Evolutionary conservation across 64 coral and sea anemone species (phyloP).

Genomic region (Pocillopora verrucosa): DNA sequence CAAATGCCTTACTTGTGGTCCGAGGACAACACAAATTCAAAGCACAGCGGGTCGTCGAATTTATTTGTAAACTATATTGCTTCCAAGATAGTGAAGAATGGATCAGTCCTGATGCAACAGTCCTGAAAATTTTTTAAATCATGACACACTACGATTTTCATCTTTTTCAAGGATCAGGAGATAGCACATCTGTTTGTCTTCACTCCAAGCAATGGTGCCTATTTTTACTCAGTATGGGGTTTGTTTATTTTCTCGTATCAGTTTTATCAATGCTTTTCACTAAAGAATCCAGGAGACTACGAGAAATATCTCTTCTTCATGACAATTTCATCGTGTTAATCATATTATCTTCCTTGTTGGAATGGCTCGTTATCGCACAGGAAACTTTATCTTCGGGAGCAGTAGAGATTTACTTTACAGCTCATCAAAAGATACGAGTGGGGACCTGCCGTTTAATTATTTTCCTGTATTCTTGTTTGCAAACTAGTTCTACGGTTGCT

Average conservation of each 20-base stretch:
- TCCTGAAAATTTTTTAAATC: not conserved
- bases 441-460: not conserved
- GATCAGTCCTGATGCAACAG: not conserved
- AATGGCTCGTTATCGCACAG: not conserved
- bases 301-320: slow-evolving; percentile 32
- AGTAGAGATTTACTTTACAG: not conserved
- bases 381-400: not conserved
- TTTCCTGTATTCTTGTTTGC: slow-evolving; percentile 16
- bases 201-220: not conserved
- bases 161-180: not conserved
- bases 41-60: not conserved
- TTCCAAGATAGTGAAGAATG: not conserved
- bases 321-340: slow-evolving; percentile 2
- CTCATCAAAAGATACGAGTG: not conserved
- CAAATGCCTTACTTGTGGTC: not conserved
- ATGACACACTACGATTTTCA: not conserved
- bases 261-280: slow-evolving; percentile 23
- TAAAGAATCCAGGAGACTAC: slow-evolving; percentile 11
- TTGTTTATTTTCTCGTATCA: slow-evolving; percentile 16
- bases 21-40: not conserved
- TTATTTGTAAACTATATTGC: not conserved
- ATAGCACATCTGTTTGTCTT: not conserved
- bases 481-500: not conserved
- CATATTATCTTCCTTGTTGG: slow-evolving; percentile 2
- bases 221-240: not conserved